Evolutionary conservation across 2,113 vertebrate genomes (phyloP).

Genomic region (Sceloporus undulatus): DNA sequence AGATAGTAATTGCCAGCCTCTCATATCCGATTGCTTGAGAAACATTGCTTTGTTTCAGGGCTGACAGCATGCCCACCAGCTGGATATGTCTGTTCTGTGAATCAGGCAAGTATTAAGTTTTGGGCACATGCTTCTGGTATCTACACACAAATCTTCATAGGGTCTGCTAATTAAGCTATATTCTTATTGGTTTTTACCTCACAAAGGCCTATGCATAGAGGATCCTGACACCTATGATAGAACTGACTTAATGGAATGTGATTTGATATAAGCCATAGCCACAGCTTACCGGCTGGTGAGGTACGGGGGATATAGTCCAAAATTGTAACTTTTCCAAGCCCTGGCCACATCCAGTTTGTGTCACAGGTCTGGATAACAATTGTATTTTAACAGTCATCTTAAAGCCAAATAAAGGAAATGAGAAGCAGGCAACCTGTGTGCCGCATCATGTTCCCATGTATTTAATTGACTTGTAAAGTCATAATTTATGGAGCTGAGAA

Average conservation of each 20-base stretch:
- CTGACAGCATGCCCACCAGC: too few relatives aligned
- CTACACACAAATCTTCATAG: too few relatives aligned
- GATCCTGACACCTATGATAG: background rate
- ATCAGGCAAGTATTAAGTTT: too few relatives aligned
- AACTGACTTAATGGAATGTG: background rate
- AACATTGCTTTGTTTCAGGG: too few relatives aligned
- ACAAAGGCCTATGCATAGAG: background rate
- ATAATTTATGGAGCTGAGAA: background rate
- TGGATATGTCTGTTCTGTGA: too few relatives aligned
- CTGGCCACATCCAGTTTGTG: background rate
- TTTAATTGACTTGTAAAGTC: background rate
- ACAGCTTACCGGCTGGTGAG: background rate
- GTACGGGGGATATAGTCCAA: too few relatives aligned
- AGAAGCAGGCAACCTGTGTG: background rate
- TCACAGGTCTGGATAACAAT: too few relatives aligned
- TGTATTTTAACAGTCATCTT: background rate
- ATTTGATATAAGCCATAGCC: background rate
- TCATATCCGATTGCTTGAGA: too few relatives aligned
- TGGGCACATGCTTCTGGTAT: too few relatives aligned
- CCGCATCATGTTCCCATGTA: background rate
- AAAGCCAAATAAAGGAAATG: background rate
- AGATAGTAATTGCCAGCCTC: too few relatives aligned
- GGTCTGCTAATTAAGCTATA: background rate
- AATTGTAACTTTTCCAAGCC: too few relatives aligned
- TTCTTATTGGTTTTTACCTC: background rate